A percentile compares a stretch with the other conserved stretches of the same genome.
phyloP scores from a whole-genome alignment of 1,140 invertebrate genomes.

The Anoplolepis gracilipes region DNA sequence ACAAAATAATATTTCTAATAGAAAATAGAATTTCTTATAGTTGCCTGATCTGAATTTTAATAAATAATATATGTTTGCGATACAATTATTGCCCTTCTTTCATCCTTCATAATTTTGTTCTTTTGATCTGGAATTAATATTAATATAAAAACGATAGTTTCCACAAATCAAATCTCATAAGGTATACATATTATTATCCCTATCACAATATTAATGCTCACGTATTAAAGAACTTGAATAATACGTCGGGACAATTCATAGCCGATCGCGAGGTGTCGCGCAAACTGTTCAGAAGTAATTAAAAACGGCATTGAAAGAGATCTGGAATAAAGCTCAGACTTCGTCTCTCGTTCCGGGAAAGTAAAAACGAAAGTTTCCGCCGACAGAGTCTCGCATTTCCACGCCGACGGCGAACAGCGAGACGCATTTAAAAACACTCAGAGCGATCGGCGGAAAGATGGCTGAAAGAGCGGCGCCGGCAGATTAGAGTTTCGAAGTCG shows the following conservation, averaged over 20 bases:
- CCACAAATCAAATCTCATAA: neutral
- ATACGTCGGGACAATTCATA: neutral
- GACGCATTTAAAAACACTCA: constrained; percentile 48
- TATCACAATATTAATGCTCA: neutral
- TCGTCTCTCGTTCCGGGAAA: neutral
- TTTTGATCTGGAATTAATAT: neutral
- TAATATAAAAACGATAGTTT: neutral
- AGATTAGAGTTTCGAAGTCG: constrained; percentile 63
- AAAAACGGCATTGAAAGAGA: constrained; percentile 6
- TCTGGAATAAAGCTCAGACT: neutral
- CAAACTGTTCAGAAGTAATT: constrained; percentile 16
- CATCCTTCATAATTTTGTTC: neutral
- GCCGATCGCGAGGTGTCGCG: neutral
- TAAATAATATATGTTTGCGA: too few relatives aligned
- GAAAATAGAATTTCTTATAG: too few relatives aligned
- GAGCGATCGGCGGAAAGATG: constrained; percentile 34
- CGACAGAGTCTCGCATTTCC: constrained; percentile 1
- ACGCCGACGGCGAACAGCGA: neutral
- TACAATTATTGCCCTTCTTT: neutral
- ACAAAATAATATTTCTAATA: too few relatives aligned
- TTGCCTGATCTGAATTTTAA: neutral
- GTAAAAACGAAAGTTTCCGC: constrained; percentile 31
- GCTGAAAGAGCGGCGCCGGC: neutral
- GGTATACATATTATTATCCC: neutral
- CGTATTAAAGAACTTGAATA: neutral